A percentile compares a stretch with the other conserved stretches of the same genome.
These are phyloP conservation scores for Smittia aterrima DNA, from an alignment of 2,888 invertebrate genomes.

Conservation along the genomic window DNA sequence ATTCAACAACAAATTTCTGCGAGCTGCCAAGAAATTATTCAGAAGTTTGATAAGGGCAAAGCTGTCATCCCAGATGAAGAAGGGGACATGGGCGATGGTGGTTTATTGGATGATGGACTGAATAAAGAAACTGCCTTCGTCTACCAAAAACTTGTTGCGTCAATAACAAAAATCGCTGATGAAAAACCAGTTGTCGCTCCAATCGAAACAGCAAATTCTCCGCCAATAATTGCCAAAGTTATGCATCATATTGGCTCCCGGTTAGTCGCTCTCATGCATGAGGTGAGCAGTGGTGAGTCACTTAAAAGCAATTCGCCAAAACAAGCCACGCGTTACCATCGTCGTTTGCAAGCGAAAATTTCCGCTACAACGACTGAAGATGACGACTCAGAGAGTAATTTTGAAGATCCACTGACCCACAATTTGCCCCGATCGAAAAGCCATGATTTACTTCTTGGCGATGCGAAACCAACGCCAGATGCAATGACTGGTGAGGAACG, in stretches of 20 bases:
- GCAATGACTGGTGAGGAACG: conserved; percentile 61
- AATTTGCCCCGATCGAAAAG: conserved; percentile 76
- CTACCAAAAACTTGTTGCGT: conserved; percentile 82
- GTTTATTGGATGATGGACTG: conserved; percentile 56
- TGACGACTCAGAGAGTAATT: conserved; percentile 64
- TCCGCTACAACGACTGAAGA: conserved; percentile 66
- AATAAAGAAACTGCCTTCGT: conserved; percentile 79
- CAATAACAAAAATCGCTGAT: conserved; percentile 73
- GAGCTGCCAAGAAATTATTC: conserved; percentile 83
- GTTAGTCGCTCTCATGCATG: conserved; percentile 86
- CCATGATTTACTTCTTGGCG: conserved; percentile 69
- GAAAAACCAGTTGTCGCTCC: conserved; percentile 50
- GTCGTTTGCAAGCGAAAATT: conserved; percentile 59
- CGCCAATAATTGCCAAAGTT: conserved; percentile 83
- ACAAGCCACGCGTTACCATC: conserved; percentile 57
- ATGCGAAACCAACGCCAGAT: conserved; percentile 53
- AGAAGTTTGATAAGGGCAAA: conserved; percentile 67
- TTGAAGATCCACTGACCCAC: conserved; percentile 55
- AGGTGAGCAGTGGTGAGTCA: conserved; percentile 76
- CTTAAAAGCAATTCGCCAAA: conserved; percentile 63
- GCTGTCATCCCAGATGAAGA: conserved; percentile 55
- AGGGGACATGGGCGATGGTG: conserved; percentile 57
- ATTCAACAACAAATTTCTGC: conserved; percentile 83
- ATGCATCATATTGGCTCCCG: conserved; percentile 89
- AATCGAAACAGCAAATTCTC: conserved; percentile 58